Conservation (phyloP, 2,888 invertebrate genomes). For the Hydrotaea diabolus region DNA sequence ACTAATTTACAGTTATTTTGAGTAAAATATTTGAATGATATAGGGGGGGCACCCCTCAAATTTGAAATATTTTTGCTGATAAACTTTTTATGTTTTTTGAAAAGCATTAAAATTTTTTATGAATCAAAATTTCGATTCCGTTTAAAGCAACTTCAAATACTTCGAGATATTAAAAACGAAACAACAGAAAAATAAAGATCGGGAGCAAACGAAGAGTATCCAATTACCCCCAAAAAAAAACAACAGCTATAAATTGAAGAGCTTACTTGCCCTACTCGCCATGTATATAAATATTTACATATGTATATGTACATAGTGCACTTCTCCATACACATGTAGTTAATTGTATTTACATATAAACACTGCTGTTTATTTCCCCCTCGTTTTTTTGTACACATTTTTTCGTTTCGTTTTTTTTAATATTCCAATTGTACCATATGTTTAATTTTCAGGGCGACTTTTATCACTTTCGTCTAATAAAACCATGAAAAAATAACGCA, state of each 20-base stretch:
- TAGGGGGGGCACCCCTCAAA: too few relatives aligned
- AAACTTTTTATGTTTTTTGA: too few relatives aligned
- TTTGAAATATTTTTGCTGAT: too few relatives aligned
- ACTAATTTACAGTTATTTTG: too few relatives aligned
- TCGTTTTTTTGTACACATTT: neutral
- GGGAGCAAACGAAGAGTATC: neutral
- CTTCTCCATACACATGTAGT: neutral
- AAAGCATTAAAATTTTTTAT: too few relatives aligned
- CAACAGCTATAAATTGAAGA: neutral
- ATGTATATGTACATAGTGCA: neutral
- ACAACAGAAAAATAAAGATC: neutral
- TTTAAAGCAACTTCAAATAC: too few relatives aligned
- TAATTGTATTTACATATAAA: neutral
- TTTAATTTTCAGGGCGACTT: neutral
- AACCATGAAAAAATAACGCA: neutral
- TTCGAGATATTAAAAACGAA: too few relatives aligned
- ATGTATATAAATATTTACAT: neutral
- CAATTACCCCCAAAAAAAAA: neutral
- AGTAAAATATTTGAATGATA: too few relatives aligned
- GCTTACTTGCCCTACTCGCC: too few relatives aligned
- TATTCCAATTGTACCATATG: conserved; percentile 10
- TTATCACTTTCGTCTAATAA: conserved; percentile 2
- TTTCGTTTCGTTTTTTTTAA: neutral
- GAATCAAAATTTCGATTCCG: too few relatives aligned
- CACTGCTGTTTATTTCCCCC: neutral